Base-by-base conservation (phyloP, 2,888 invertebrate species). In the Caenorhabditis sinica region DNA sequence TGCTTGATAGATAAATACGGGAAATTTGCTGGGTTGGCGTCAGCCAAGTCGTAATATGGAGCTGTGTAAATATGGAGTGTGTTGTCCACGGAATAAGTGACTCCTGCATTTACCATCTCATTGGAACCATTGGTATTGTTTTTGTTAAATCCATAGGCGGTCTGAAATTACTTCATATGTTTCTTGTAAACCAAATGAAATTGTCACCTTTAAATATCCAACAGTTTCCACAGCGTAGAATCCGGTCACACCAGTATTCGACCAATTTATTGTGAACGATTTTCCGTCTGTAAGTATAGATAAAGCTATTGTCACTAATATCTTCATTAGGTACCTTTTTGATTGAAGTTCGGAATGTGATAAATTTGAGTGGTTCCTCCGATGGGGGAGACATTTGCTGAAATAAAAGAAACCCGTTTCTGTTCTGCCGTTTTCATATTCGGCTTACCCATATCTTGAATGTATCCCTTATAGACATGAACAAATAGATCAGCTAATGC, bases 81-180 rank as follows among this genome's bases (percentile, higher is more conserved):
- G 20, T 80, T 83, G 3, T 4, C 36, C 28, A 45, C 30, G 5
- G 36, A 33, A 20, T 11, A 45, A 4, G 3, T 28, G 9, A 69
- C 33, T 63, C 74, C 79, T 9, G 45, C 23, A 20, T 63, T 68
- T 13, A 83, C 17, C 0, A 13, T 20, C 56, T 83, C 83, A 17
- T 69, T 56, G 13, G 33, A 17, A 36, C 83, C 77, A 23, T 61
- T 56, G 0, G 79, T 28, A 25, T 68, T 68, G 36, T 60, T 33
- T 5, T 33, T 28, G 45, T 69, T 83, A 58, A 83, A 83, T 3
- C 68, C 74, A 51, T 83, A 83, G 3, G 77, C 51, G 0, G 79
- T 83, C 83, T 83, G 61, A n/a, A 77, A 11, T 20, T 9, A n/a
- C n/a, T 6, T 11, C 40, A 13, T 11, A 33, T 33, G 33, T 40